phyloP scores from a whole-genome alignment of 2,797 vertebrate genomes.

The Synanceia verrucosa region DNA sequence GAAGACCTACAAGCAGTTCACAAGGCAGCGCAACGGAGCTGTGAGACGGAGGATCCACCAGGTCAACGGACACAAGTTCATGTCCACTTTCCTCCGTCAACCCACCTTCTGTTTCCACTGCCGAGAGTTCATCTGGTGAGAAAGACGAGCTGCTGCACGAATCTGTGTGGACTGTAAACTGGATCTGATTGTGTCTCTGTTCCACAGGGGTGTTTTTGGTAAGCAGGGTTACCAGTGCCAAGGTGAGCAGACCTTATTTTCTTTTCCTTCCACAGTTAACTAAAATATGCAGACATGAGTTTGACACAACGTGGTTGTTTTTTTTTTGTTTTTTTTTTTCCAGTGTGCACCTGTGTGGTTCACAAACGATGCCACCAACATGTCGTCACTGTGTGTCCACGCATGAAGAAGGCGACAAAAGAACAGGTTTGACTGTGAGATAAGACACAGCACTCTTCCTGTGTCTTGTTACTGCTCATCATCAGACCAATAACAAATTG shows the following conservation, averaged over 20 bases:
- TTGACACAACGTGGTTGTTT: not conserved
- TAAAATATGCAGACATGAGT: not conserved
- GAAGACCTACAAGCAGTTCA: constrained; percentile 89
- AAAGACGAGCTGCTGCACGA: not conserved
- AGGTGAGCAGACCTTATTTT: constrained; percentile 80
- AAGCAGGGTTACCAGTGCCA: constrained; percentile 99
- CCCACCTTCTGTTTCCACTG: constrained; percentile 99
- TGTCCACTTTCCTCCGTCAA: constrained; percentile 96
- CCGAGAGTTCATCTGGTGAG: constrained; percentile 98
- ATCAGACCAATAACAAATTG: not conserved
- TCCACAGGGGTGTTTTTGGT: constrained; percentile 94
- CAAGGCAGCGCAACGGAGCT: constrained; percentile 90
- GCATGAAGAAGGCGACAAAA: constrained; percentile 89
- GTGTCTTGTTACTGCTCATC: not conserved
- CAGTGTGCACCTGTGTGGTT: constrained; percentile 97
- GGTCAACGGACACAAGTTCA: constrained; percentile 98
- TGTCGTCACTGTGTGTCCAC: constrained; percentile 94
- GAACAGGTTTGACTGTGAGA: constrained; percentile 71
- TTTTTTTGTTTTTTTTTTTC: too few species aligned
- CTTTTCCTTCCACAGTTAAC: not conserved
- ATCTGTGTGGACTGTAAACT: constrained; percentile 2
- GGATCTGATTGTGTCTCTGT: constrained; percentile 50
- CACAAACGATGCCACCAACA: constrained; percentile 97
- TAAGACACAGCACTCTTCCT: not conserved
- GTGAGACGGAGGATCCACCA: constrained; percentile 93